A percentile compares a stretch with the other conserved stretches of the same genome.
Conservation (phyloP, 2,888 invertebrate genomes). For the Hetaerina titia region DNA sequence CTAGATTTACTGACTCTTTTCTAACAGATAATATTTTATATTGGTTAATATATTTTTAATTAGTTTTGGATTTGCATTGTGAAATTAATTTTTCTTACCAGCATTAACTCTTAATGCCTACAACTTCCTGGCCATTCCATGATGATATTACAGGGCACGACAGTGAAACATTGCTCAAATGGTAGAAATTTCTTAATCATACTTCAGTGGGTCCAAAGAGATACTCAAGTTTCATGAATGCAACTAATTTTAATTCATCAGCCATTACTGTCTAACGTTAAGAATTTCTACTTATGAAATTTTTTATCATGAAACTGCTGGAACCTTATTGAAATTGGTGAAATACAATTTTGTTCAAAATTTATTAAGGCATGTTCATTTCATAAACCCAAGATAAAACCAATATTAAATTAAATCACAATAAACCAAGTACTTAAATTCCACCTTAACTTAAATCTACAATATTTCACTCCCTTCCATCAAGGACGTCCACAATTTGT, state of each 20-base stretch:
- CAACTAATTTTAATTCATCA: not conserved
- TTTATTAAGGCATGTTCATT: constrained; percentile 73
- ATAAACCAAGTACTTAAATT: not conserved
- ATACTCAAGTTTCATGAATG: not conserved
- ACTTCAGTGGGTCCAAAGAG: not conserved
- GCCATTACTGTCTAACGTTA: not conserved
- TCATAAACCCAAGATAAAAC: not conserved
- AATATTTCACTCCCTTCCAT: too few relatives aligned
- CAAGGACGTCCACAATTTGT: not conserved
- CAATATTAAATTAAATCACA: not conserved
- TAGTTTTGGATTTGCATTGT: not conserved
- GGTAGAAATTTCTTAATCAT: not conserved
- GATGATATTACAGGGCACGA: not conserved
- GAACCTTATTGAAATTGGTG: constrained; percentile 37
- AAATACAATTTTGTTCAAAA: constrained; percentile 67
- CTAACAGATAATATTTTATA: not conserved
- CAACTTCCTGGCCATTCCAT: not conserved
- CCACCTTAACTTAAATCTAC: not conserved
- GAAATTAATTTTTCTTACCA: not conserved
- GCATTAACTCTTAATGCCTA: not conserved
- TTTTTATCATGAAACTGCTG: constrained; percentile 37
- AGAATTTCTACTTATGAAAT: constrained; percentile 46
- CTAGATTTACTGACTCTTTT: not conserved
- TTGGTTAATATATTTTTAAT: not conserved
- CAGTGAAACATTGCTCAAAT: not conserved